Evolutionary conservation across 2,113 vertebrate genomes (phyloP).

Genomic region (Notarius quadriscutis): DNA sequence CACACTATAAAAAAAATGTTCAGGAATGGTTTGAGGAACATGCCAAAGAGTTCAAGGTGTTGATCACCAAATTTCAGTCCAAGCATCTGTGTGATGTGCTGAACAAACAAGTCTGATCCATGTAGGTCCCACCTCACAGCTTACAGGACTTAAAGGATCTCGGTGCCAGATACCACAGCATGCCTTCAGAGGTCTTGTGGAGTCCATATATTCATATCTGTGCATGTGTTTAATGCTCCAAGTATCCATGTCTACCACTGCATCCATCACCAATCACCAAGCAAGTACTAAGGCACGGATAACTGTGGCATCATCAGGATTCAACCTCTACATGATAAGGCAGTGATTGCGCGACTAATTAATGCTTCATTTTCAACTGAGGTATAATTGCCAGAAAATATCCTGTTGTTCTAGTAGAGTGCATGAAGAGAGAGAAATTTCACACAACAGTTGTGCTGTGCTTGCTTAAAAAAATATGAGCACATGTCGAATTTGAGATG

Average conservation of each 20-base stretch:
- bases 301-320: not conserved
- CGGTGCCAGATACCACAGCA: too few species aligned
- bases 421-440: not conserved
- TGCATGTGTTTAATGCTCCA: not conserved
- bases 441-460: not conserved
- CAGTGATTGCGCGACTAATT: not conserved
- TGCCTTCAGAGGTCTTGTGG: too few species aligned
- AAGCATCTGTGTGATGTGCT: too few species aligned
- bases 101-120: too few species aligned
- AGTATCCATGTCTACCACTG: not conserved
- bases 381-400: not conserved
- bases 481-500: not conserved
- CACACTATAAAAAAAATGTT: too few species aligned
- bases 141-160: too few species aligned
- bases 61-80: too few species aligned
- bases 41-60: too few species aligned
- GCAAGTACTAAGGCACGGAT: not conserved
- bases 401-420: not conserved
- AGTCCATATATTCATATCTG: too few species aligned
- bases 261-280: not conserved
- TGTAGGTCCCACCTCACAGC: too few species aligned
- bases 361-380: not conserved
- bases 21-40: too few species aligned
- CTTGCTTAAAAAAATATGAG: constrained; percentile 13
- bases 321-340: not conserved